Conservation (phyloP, 2,797 vertebrate species). For the Rhodeus uyekii region DNA sequence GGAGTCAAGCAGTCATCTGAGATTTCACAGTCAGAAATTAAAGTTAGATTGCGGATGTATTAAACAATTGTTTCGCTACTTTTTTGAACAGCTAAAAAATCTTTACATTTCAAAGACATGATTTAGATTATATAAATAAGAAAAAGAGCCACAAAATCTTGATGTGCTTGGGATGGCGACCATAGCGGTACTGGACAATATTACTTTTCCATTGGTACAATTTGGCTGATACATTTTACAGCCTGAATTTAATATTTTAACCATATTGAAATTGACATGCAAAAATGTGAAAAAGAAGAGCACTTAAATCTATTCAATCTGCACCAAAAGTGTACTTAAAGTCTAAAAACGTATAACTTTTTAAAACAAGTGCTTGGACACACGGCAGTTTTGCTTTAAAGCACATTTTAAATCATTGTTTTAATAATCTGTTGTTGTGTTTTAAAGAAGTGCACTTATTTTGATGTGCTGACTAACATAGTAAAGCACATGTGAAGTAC, state of each 20-base stretch:
- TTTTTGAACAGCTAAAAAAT: neutral
- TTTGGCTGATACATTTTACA: neutral
- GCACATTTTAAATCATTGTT: neutral
- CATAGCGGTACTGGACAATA: neutral
- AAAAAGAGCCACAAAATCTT: neutral
- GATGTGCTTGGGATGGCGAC: neutral
- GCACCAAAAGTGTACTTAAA: neutral
- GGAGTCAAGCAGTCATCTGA: slow-evolving; percentile 3
- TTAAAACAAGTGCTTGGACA: too few species aligned
- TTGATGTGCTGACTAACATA: neutral
- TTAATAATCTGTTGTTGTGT: neutral
- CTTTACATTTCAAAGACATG: neutral
- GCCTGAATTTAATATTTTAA: neutral
- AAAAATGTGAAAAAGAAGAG: too few species aligned
- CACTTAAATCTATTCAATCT: neutral
- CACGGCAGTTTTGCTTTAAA: neutral
- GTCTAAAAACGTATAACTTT: neutral
- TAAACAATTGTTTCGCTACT: neutral
- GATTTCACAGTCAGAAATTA: neutral
- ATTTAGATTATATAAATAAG: neutral
- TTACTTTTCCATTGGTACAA: neutral
- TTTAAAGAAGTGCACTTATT: neutral
- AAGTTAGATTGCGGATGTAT: neutral
- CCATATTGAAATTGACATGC: too few species aligned
- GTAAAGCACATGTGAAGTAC: neutral